These are phyloP conservation scores for Synanthedon myopaeformis DNA, from an alignment of 2,888 invertebrate genomes.

Conservation along the genomic window DNA sequence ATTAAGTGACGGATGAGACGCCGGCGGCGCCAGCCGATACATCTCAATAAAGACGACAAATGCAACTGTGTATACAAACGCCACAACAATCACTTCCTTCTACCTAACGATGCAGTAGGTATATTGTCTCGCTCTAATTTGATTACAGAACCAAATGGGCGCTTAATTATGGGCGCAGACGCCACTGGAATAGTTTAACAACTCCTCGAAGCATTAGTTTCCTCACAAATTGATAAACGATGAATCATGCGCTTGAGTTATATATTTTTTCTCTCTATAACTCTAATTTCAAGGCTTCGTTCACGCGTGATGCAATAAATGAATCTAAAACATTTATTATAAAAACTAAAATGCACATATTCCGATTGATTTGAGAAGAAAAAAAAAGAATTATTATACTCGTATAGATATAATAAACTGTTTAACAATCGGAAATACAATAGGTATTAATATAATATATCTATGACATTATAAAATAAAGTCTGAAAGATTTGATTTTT, in stretches of 20 bases:
- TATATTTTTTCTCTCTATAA: too few relatives aligned
- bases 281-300: too few relatives aligned
- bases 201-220: constrained; percentile 4
- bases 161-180: constrained; percentile 6
- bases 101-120: constrained; percentile 20
- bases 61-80: constrained; percentile 15
- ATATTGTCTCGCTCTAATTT: constrained; percentile 51
- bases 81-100: constrained; percentile 35
- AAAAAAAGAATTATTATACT: too few relatives aligned
- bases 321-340: too few relatives aligned
- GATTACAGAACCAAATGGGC: constrained; percentile 32
- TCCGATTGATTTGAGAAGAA: too few relatives aligned
- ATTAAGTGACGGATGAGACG: constrained; percentile 4
- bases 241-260: constrained; percentile 2
- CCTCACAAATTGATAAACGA: constrained; percentile 7
- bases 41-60: constrained; percentile 36
- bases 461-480: too few relatives aligned
- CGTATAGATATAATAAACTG: too few relatives aligned
- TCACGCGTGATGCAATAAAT: too few relatives aligned
- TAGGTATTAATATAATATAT: too few relatives aligned
- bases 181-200: constrained; percentile 7
- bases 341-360: too few relatives aligned
- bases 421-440: too few relatives aligned
- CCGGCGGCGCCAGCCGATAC: constrained; percentile 27
- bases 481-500: too few relatives aligned